These are phyloP conservation scores for Trichonephila clavata DNA, from an alignment of 1,140 invertebrate species.

Conservation along the genomic window DNA sequence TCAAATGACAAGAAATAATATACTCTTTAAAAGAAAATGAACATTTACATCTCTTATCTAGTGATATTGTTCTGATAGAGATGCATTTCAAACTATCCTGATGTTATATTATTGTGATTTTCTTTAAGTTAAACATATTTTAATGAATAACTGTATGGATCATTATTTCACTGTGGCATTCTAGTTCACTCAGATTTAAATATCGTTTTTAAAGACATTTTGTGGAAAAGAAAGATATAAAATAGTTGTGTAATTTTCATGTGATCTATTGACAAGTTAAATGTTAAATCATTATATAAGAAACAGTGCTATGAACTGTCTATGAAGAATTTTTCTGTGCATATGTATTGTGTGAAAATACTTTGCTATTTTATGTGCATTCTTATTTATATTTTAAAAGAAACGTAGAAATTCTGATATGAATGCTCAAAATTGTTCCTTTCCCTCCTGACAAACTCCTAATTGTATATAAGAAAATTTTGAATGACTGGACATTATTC, in stretches of 20 bases:
- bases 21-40: not conserved
- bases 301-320: too few relatives aligned
- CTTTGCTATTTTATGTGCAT: not conserved
- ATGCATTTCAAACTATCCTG: not conserved
- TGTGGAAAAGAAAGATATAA: not conserved
- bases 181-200: not conserved
- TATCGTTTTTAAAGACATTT: not conserved
- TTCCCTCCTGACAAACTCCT: slow-evolving; percentile 20
- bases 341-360: not conserved
- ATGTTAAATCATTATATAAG: too few relatives aligned
- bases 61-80: slow-evolving; percentile 24
- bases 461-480: slow-evolving; percentile 42
- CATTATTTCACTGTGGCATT: not conserved
- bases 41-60: slow-evolving; percentile 1
- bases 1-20: not conserved
- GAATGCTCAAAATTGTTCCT: slow-evolving; percentile 12
- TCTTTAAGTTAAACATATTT: slow-evolving; percentile 12
- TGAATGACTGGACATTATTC: slow-evolving; percentile 39
- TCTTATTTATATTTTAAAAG: not conserved
- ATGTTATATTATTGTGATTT: not conserved
- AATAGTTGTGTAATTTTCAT: too few relatives aligned
- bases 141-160: not conserved
- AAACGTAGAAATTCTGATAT: not conserved
- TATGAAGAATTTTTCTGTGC: too few relatives aligned
- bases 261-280: too few relatives aligned